A percentile compares a stretch with the other conserved stretches of the same genome.
These are phyloP conservation scores for Actinia tenebrosa DNA, from an alignment of 64 coral and sea anemone species.

Conservation along the genomic window DNA sequence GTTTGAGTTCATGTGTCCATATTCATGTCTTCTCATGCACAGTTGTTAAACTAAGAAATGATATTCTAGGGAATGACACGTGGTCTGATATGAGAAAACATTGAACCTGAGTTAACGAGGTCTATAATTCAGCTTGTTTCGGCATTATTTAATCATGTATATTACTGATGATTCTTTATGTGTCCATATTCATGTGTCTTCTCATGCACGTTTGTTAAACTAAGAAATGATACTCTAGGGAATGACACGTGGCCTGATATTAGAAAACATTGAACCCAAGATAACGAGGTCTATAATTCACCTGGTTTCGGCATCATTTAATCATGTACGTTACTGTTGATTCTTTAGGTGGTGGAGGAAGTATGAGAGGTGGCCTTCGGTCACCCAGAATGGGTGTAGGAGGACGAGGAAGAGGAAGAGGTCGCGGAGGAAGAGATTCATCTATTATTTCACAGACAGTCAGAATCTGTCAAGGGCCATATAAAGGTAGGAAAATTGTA, in stretches of 20 bases:
- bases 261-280: too few species aligned
- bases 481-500: slow-evolving; percentile 66
- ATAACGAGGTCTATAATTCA: too few species aligned
- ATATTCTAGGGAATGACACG: too few species aligned
- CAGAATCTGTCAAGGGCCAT: slow-evolving; percentile 89
- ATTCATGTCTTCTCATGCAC: too few species aligned
- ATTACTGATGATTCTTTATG: not conserved
- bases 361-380: slow-evolving; percentile 43
- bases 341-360: slow-evolving; percentile 15
- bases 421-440: slow-evolving; percentile 70
- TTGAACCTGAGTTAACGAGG: too few species aligned
- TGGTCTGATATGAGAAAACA: too few species aligned
- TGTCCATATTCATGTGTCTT: too few species aligned
- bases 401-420: slow-evolving; percentile 72
- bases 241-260: too few species aligned
- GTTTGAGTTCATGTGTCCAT: too few species aligned
- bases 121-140: not conserved
- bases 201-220: too few species aligned
- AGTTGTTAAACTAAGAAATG: too few species aligned
- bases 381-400: slow-evolving; percentile 49
- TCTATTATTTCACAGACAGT: slow-evolving; percentile 91
- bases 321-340: not conserved
- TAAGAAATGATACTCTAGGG: too few species aligned
- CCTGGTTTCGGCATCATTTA: not conserved
- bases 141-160: not conserved